Evolutionary conservation across 2,113 vertebrate genomes (phyloP).

Genomic region (Tamias sibiricus): DNA sequence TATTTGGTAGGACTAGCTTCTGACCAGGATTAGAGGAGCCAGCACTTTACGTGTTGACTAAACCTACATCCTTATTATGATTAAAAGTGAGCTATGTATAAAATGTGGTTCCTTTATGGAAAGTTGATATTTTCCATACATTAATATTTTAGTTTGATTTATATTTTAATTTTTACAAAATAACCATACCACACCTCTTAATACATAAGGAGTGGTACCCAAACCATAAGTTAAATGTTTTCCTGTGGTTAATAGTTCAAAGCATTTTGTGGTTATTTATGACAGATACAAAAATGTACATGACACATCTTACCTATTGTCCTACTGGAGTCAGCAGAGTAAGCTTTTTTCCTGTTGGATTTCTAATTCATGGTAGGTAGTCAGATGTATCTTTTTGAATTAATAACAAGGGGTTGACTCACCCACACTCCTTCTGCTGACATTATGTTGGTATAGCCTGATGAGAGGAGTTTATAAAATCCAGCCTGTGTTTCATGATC

Average conservation of each 20-base stretch:
- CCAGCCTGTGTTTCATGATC: conserved; percentile 5
- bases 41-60: neutral
- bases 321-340: neutral
- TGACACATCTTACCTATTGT: neutral
- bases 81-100: neutral
- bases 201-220: neutral
- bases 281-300: neutral
- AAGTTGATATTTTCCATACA: neutral
- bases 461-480: conserved; percentile 53
- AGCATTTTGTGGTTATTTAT: conserved; percentile 21
- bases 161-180: conserved; percentile 7
- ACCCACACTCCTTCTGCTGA: conserved; percentile 61
- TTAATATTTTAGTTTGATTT: conserved; percentile 26
- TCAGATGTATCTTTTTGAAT: conserved; percentile 43
- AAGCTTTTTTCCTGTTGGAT: neutral
- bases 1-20: neutral
- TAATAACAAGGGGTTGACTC: conserved; percentile 7
- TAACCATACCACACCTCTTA: neutral
- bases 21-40: neutral
- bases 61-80: neutral
- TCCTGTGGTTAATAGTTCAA: neutral
- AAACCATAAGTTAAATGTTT: neutral
- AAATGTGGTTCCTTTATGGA: neutral
- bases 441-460: conserved; percentile 28
- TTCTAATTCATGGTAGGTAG: neutral